Percentiles rank a stretch among this genome's conserved stretches.
phyloP scores from a whole-genome alignment of 2,113 vertebrate genomes.

The Himantopus leucocephalus region DNA sequence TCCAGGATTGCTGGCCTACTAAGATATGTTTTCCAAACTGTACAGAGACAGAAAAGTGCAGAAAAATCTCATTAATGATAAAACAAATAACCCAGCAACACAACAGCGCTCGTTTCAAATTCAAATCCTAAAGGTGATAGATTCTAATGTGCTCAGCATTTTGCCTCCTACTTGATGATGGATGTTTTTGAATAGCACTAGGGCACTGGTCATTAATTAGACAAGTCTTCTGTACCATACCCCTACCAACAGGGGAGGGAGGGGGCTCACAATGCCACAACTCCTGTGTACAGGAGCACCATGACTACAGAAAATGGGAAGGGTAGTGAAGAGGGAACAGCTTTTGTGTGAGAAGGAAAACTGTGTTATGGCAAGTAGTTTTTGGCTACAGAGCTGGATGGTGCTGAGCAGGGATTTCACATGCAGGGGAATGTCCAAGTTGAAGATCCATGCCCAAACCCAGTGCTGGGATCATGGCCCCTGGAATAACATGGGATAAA shows the following conservation, averaged over 20 bases:
- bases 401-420: not conserved
- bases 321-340: not conserved
- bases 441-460: not conserved
- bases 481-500: not conserved
- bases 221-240: not conserved
- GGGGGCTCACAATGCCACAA: not conserved
- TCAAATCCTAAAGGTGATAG: not conserved
- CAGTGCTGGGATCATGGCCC: not conserved
- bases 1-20: not conserved
- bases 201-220: not conserved
- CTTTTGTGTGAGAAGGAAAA: not conserved
- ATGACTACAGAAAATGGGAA: not conserved
- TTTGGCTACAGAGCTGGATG: not conserved
- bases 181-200: not conserved
- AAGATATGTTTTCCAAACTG: not conserved
- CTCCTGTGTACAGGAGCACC: accelerated
- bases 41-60: not conserved
- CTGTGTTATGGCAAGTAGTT: not conserved
- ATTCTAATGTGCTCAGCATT: not conserved
- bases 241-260: not conserved
- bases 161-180: not conserved
- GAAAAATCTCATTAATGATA: not conserved
- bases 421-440: accelerated
- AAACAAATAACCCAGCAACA: not conserved
- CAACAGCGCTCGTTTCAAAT: not conserved